Percentiles rank a stretch among this genome's conserved stretches.
Evolutionary conservation across 2,113 vertebrate species (phyloP).

Genomic region (Thalassoma bifasciatum): DNA sequence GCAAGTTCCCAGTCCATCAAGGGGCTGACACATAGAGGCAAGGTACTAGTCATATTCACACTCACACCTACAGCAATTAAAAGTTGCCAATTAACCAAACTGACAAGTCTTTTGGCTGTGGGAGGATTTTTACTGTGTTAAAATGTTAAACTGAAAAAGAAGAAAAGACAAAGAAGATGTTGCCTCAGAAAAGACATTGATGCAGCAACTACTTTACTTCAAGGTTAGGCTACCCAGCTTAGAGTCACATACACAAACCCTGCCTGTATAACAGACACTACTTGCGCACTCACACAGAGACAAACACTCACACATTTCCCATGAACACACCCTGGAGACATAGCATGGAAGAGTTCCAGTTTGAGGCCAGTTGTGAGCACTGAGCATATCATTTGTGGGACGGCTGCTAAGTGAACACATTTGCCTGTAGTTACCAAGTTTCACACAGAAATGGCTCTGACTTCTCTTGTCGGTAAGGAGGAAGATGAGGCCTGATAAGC

Average conservation of each 20-base stretch:
- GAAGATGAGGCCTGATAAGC: slow-evolving; percentile 37
- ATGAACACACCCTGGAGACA: slow-evolving; percentile 42
- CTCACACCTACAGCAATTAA: too few species aligned
- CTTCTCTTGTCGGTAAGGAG: slow-evolving; percentile 19
- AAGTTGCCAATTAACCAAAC: too few species aligned
- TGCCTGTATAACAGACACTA: not conserved
- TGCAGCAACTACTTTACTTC: too few species aligned
- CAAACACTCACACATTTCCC: slow-evolving; percentile 22
- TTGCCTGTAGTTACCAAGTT: slow-evolving; percentile 45
- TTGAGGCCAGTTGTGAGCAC: slow-evolving; percentile 13
- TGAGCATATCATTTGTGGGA: slow-evolving; percentile 51
- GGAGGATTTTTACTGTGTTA: too few species aligned
- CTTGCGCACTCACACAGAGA: slow-evolving; percentile 5
- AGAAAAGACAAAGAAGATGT: not conserved
- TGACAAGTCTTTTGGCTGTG: too few species aligned
- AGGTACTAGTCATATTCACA: too few species aligned
- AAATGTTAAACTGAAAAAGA: too few species aligned
- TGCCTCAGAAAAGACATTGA: too few species aligned
- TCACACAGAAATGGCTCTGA: slow-evolving; percentile 51
- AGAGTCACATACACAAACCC: slow-evolving; percentile 26
- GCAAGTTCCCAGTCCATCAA: too few species aligned
- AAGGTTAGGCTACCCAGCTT: not conserved
- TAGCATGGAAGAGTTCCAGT: slow-evolving; percentile 2
- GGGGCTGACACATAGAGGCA: too few species aligned
- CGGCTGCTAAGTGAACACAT: slow-evolving; percentile 55